Conservation (phyloP, 2,888 invertebrate species). For the Electrophaes corylata region DNA sequence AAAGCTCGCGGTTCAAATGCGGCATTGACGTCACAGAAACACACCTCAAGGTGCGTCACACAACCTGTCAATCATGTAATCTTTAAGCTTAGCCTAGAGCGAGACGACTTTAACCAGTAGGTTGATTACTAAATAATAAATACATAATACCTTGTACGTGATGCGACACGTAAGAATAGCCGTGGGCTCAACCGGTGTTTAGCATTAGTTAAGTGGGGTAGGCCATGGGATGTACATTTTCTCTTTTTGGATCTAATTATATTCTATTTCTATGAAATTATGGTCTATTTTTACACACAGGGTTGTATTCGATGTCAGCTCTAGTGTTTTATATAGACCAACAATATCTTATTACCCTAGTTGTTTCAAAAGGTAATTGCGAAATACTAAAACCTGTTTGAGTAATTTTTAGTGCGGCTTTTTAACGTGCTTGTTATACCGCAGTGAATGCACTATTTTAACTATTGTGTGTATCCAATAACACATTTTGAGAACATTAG, state of each 20-base stretch:
- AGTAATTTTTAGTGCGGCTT: no score
- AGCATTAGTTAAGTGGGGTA: slow-evolving; percentile 31
- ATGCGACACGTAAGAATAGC: slow-evolving; percentile 32
- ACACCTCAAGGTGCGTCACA: slow-evolving; percentile 32
- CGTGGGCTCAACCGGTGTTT: slow-evolving; percentile 23
- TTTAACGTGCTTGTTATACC: no score
- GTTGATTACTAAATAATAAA: slow-evolving; percentile 40
- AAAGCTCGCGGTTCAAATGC: neutral
- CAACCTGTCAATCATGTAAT: slow-evolving; percentile 37
- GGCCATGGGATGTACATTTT: slow-evolving; percentile 22
- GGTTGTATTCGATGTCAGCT: slow-evolving; percentile 8
- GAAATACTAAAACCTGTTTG: no score
- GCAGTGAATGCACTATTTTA: no score
- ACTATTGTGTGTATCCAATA: no score
- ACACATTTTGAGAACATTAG: no score
- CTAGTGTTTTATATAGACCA: slow-evolving; percentile 15
- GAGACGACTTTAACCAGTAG: slow-evolving; percentile 36
- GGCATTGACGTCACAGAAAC: slow-evolving; percentile 19
- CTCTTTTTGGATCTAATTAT: slow-evolving; percentile 21
- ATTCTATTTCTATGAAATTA: slow-evolving; percentile 20
- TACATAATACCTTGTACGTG: slow-evolving; percentile 29
- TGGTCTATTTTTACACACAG: neutral
- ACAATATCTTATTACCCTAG: no score
- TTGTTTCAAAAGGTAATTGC: no score
- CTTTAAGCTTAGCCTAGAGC: slow-evolving; percentile 35